These are phyloP conservation scores for Sebastes oblongus DNA, from an alignment of 2,797 vertebrate genomes.

Conservation along the genomic window DNA sequence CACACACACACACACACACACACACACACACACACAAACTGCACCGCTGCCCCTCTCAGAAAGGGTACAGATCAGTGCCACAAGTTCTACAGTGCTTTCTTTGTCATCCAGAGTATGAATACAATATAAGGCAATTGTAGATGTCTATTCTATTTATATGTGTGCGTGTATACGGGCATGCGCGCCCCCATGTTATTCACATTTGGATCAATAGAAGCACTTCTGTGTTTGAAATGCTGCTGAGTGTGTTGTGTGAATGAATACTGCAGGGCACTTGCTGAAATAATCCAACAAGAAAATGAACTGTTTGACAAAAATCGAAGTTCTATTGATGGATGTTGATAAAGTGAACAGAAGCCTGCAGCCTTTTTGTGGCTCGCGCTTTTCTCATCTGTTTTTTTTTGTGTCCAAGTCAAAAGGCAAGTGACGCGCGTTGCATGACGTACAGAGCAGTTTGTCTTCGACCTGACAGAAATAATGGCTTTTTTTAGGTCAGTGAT, in stretches of 20 bases:
- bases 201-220: conserved; percentile 33
- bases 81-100: conserved; percentile 81
- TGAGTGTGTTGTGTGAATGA: conserved; percentile 9
- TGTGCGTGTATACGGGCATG: neutral
- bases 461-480: neutral
- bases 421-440: neutral
- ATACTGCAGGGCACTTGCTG: conserved; percentile 35
- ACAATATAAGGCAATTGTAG: conserved; percentile 78
- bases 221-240: conserved; percentile 21
- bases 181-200: neutral
- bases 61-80: conserved; percentile 56
- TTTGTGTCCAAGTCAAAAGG: neutral
- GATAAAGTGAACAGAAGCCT: neutral
- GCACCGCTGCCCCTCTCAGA: conserved; percentile 50
- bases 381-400: neutral
- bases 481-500: neutral
- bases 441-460: neutral
- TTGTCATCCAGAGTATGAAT: conserved; percentile 81
- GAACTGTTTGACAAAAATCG: neutral
- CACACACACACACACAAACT: conserved; percentile 27
- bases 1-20: conserved; percentile 38
- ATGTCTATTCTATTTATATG: conserved; percentile 8
- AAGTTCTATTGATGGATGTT: conserved; percentile 5
- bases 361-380: neutral
- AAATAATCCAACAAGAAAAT: conserved; percentile 18